phyloP scores from a whole-genome alignment of 2,113 vertebrate species.

The Corythornis cristatus region DNA sequence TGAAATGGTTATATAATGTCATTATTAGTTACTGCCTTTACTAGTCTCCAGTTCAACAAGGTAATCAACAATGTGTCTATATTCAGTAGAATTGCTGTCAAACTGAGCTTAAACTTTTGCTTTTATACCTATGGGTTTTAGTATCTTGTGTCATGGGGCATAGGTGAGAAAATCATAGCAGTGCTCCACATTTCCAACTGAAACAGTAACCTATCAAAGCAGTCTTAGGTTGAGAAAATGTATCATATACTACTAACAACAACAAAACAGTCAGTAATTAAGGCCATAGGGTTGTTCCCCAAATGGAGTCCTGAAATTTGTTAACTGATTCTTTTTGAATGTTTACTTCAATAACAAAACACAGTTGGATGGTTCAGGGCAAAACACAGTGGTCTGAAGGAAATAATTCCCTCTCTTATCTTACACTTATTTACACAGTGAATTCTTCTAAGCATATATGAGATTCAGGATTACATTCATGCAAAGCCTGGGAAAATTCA shows the following conservation, averaged over 20 bases:
- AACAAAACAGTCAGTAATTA: neutral
- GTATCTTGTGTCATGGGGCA: neutral
- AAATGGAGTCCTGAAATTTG: neutral
- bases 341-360: neutral
- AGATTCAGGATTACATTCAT: neutral
- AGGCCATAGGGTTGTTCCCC: neutral
- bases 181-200: neutral
- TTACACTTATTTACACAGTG: neutral
- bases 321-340: neutral
- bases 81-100: neutral
- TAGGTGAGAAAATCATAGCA: neutral
- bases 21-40: neutral
- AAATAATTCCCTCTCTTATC: neutral
- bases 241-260: neutral
- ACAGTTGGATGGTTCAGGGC: neutral
- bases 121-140: neutral
- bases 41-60: neutral
- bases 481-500: neutral
- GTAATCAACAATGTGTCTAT: neutral
- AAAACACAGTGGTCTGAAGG: neutral
- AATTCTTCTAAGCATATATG: neutral
- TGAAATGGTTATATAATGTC: neutral
- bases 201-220: neutral
- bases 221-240: neutral
- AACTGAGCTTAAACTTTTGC: neutral